Evolutionary conservation across 2,113 vertebrate genomes (phyloP).

Genomic region (Chinchilla lanigera): DNA sequence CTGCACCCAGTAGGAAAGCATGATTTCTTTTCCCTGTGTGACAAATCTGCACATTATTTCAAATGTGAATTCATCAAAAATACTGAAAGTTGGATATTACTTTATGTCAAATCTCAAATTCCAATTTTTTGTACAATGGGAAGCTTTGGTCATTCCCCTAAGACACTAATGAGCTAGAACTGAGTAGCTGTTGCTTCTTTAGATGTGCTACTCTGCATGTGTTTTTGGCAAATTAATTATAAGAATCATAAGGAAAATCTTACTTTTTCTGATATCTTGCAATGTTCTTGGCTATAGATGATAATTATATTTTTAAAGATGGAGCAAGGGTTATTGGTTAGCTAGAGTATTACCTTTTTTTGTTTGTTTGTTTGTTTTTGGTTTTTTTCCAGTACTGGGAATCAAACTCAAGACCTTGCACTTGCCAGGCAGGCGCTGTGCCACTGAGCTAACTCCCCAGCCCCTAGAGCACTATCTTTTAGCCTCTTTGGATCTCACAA

Average conservation of each 20-base stretch:
- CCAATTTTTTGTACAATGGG: not conserved
- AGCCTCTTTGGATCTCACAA: not conserved
- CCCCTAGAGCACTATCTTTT: not conserved
- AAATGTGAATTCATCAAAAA: not conserved
- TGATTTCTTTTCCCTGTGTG: not conserved
- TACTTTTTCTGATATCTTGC: not conserved
- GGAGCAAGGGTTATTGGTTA: not conserved
- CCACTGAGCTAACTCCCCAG: no score
- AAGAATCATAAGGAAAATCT: not conserved
- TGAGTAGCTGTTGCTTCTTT: not conserved
- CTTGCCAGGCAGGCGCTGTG: no score
- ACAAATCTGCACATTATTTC: accelerated
- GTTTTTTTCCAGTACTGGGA: no score
- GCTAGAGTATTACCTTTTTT: not conserved
- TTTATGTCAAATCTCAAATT: not conserved
- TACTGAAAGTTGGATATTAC: not conserved
- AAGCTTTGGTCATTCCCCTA: not conserved
- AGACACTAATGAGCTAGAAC: not conserved
- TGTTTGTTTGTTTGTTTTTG: no score
- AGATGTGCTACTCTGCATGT: not conserved
- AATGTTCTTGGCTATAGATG: not conserved
- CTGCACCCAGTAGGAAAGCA: not conserved
- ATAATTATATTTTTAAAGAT: not conserved
- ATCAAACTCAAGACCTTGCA: no score
- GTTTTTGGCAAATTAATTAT: not conserved